Evolutionary conservation across 2,888 invertebrate genomes (phyloP), one percentile per base, ranked within the genome.

Genomic region (Meiosimyza decipiens): DNA sequence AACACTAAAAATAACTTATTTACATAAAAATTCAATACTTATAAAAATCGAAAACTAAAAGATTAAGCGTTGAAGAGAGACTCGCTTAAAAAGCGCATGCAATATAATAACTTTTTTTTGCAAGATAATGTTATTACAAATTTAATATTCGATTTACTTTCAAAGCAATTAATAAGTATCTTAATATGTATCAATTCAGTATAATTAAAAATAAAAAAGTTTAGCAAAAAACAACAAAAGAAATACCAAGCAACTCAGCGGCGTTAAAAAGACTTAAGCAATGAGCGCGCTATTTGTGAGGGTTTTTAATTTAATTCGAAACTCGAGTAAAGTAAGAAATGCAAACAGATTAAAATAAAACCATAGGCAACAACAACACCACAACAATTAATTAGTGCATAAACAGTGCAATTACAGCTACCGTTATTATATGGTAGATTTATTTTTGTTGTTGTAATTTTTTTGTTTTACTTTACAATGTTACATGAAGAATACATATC

Each of bases 251-350:
- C 47, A 51, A 18, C 59, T 33, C 28, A 28, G 22, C 7, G 33
- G 18, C 60, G 50, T 55, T 50, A 33, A 63, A 9, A 82, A 77
- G 75, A 82, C 82, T 81, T 78, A 81, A 75, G 81, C 80, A 80
- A 81, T 82, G 71, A 82, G 82, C 83, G 79, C 71, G 70, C 49
- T 16, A 16, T 40, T 9, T 40, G 40, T 40, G 6, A 40, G 40
- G 40, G 40, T 40, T 40, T 40, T 9, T 40, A 6, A 40, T 40
- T 40, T 40, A 40, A 40, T 40, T 40, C 40, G 40, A 67, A 67
- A 67, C 66, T 33, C 49, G 63, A 63, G 33, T 33, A 28, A 47
- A 47, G 50, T n/a, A 64, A 28, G 63, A 49, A 69, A 49, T 66
- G 60, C 52, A 18, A 65, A 73, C 50, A 65, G 54, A 66, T 33